Conservation (phyloP, 2,113 vertebrate genomes). For the Egretta garzetta region DNA sequence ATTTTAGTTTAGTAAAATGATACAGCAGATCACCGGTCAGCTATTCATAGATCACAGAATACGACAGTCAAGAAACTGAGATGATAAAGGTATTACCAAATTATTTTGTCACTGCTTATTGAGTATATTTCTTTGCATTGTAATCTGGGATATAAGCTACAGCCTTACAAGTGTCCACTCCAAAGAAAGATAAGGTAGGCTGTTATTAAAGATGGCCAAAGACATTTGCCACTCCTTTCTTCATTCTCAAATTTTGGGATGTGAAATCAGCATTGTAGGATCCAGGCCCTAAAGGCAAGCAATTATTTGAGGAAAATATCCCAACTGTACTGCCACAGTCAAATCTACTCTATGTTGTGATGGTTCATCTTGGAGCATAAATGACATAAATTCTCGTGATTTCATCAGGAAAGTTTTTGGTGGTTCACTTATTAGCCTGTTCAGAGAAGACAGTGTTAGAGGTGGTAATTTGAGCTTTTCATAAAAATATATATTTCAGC, state of each 20-base stretch:
- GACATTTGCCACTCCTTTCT: not conserved
- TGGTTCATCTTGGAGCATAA: not conserved
- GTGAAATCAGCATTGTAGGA: not conserved
- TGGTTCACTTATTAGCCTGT: not conserved
- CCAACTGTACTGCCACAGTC: not conserved
- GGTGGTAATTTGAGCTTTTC: not conserved
- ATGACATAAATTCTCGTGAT: not conserved
- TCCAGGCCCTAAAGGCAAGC: not conserved
- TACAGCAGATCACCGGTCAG: not conserved
- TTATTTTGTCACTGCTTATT: not conserved
- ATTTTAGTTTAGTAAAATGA: not conserved
- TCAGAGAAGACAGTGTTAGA: not conserved
- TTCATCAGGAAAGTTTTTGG: not conserved
- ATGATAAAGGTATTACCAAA: not conserved
- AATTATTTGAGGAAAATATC: not conserved
- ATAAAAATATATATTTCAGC: not conserved
- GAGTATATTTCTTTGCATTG: not conserved
- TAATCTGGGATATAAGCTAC: not conserved
- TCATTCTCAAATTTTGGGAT: not conserved
- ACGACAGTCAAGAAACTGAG: not conserved
- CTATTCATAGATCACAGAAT: not conserved
- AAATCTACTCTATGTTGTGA: not conserved
- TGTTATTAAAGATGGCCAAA: not conserved
- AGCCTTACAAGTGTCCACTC: not conserved
- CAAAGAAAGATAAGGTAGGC: not conserved